Base-by-base conservation (phyloP, 2,888 invertebrate genomes). In the Tenodera sinensis region DNA sequence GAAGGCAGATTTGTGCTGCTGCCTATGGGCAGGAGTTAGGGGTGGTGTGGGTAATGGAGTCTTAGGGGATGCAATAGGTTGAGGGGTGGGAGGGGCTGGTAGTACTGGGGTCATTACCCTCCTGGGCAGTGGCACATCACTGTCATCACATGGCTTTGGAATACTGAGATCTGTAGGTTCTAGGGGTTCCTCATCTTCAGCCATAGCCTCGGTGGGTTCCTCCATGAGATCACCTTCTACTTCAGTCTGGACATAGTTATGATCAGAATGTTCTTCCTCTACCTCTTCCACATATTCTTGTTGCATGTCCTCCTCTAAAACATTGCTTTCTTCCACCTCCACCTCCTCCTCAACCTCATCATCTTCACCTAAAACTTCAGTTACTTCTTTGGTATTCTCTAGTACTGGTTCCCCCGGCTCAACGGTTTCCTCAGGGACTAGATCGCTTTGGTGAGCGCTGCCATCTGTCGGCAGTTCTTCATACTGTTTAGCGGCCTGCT, bases 1-100 rank as follows among this genome's bases (percentile, higher is more conserved):
- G 92, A 95, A 91, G 88, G 89, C 83, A 20, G 90, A 90, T 83
- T 90, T 90, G 27, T 83, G 83, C 28, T 88, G 88, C 28, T 85
- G 89, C 84, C 88, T 89, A 71, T 90, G 90, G 54, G 90, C 90
- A 27, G 90, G 90, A 28, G 54, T 82, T 27, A 84, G 87, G 71
- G 83, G 42, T n/a, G 89, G 30, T 20, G 28, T 25, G 25, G 20
- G 86, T 82, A 83, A 81, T 71, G 34, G 89, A 89, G 25, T 83
- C 42, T 30, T 34, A 12, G 27, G 85, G 27, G 28, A 81, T 71
- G 30, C 71, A 28, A 28, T 28, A 81, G 89, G 89, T 25, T 83
- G 87, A n/a, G 87, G 87, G n/a, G 71, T 30, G n/a, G 71, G 81
- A 14, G 81, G n/a, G 7, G 90, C 88, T 27, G 84, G 87, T 54